phyloP scores from a whole-genome alignment of 2,888 invertebrate genomes.

The Campaea margaritaria region DNA sequence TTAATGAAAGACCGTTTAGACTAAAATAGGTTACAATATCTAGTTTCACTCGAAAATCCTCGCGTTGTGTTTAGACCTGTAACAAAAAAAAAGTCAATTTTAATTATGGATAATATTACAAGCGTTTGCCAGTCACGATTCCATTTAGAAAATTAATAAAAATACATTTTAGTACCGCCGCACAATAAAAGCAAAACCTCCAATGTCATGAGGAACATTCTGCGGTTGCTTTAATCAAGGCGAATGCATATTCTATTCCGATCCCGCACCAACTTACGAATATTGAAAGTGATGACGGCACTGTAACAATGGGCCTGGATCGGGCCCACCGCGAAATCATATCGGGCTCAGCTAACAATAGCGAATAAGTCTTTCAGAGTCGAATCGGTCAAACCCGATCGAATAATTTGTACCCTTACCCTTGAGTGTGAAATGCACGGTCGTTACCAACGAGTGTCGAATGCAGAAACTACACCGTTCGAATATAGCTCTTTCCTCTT shows the following conservation, averaged over 20 bases:
- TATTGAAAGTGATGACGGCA: constrained; percentile 53
- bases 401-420: constrained; percentile 76
- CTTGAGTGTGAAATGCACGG: constrained; percentile 79
- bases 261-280: constrained; percentile 45
- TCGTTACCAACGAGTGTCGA: constrained; percentile 68
- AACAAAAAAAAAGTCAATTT: constrained; percentile 60
- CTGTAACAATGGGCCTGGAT: constrained; percentile 66
- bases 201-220: constrained; percentile 47
- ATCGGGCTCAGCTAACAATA: constrained; percentile 53
- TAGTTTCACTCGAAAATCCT: constrained; percentile 42
- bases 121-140: constrained; percentile 34
- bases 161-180: constrained; percentile 39
- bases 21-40: constrained; percentile 22
- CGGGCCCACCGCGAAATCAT: constrained; percentile 59
- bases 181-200: constrained; percentile 47
- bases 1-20: constrained; percentile 6
- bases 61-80: constrained; percentile 65
- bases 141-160: constrained; percentile 40
- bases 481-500: constrained; percentile 45
- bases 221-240: constrained; percentile 64
- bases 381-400: constrained; percentile 67
- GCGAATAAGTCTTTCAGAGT: constrained; percentile 58
- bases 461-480: constrained; percentile 52
- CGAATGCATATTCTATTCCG: constrained; percentile 51
- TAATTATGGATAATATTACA: constrained; percentile 6